These are phyloP conservation scores for Euclidia mi DNA, from an alignment of 2,888 invertebrate species.

Conservation along the genomic window DNA sequence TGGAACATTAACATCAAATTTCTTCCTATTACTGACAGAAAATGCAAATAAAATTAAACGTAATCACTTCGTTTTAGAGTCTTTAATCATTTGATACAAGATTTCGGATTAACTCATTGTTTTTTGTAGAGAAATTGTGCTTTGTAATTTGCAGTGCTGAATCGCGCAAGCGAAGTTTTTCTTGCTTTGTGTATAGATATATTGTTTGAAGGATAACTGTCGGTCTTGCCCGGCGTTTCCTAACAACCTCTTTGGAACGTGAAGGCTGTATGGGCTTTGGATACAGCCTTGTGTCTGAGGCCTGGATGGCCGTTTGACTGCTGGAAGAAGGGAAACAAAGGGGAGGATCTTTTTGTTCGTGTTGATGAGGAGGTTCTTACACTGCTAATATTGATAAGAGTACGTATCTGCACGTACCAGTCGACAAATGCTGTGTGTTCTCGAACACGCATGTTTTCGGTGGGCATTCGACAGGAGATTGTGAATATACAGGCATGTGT, in stretches of 20 bases:
- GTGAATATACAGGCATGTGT: too few species aligned
- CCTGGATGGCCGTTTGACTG: constrained; percentile 4
- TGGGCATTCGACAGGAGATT: too few species aligned
- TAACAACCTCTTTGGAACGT: constrained; percentile 3
- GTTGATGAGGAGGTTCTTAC: not conserved
- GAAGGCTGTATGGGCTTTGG: constrained; percentile 5
- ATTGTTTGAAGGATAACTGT: too few species aligned
- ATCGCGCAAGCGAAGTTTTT: constrained; percentile 8
- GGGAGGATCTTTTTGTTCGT: constrained; percentile 1
- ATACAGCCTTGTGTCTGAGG: constrained; percentile 4
- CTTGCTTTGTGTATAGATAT: too few species aligned
- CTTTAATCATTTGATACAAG: too few species aligned
- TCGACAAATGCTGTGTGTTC: too few species aligned
- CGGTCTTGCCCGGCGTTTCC: constrained; percentile 8
- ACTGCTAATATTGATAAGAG: too few species aligned
- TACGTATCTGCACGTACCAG: too few species aligned
- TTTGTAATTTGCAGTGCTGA: not conserved
- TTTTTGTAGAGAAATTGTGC: not conserved
- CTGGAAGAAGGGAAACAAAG: constrained; percentile 1
- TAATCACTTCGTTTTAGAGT: too few species aligned
- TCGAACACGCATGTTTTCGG: too few species aligned
- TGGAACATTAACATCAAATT: not conserved
- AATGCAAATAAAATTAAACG: not conserved
- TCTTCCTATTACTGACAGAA: not conserved
- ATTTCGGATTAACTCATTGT: too few species aligned